A percentile compares a stretch with the other conserved stretches of the same genome.
Conservation (phyloP, 2,888 invertebrate genomes). For the Hipparchia semele region DNA sequence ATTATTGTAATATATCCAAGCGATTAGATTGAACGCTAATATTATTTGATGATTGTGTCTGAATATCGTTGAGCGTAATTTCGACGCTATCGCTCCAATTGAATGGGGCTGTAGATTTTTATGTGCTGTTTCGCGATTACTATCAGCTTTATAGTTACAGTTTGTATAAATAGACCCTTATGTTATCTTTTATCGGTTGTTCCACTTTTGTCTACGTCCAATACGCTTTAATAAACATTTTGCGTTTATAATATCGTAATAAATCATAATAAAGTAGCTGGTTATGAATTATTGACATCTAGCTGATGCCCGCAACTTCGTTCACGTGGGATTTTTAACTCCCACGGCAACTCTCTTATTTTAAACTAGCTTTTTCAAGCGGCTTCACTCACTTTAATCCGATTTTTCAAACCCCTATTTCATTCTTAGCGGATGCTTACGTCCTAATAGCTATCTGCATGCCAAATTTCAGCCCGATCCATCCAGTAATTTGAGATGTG, state of each 20-base stretch:
- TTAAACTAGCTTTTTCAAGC: no score
- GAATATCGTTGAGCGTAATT: conserved; percentile 48
- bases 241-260: conserved; percentile 38
- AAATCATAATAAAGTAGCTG: conserved; percentile 11
- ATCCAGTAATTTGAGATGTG: no score
- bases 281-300: neutral
- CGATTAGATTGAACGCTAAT: conserved; percentile 50
- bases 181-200: conserved; percentile 57
- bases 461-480: no score
- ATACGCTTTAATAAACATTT: conserved; percentile 39
- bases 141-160: conserved; percentile 59
- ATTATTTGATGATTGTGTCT: conserved; percentile 50
- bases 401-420: no score
- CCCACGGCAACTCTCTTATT: no score
- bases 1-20: conserved; percentile 42
- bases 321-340: no score
- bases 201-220: conserved; percentile 44
- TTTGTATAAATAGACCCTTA: conserved; percentile 59
- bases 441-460: no score
- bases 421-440: no score
- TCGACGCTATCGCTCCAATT: conserved; percentile 53
- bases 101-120: conserved; percentile 63
- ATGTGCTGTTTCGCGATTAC: conserved; percentile 59
- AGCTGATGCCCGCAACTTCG: no score
- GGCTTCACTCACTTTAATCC: no score